Base-by-base conservation (phyloP, 2,113 vertebrate genomes). In the Nycticryphes semicollaris region DNA sequence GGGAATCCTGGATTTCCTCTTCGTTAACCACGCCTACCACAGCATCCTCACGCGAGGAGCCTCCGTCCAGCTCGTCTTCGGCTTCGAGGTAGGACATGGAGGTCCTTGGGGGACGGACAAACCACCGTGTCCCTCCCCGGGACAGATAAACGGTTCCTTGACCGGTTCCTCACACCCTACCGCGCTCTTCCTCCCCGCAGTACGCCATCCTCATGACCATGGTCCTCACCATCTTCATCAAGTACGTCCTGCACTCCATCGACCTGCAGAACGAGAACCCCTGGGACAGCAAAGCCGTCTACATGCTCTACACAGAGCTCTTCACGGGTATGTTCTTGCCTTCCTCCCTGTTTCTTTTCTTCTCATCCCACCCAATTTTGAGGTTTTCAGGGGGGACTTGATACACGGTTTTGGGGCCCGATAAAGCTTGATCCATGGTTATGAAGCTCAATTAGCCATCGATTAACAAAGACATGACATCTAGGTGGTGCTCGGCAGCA, bases 271-370 rank as follows among this genome's bases (percentile, higher is more conserved):
- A 98, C 9, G 99, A 99, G 83, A 99, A 99, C 91, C 99, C 99
- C 14, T 99, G 99, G 99, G 99, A 99, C 96, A 99, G 99, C 96
- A 99, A 99, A 95, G 99, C 99, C 0, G 99, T 99, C 41, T 99
- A 99, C 90, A 99, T 99, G 99, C 98, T 99, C 24, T 99, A 99
- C 96, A 99, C 99, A 0, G 99, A 99, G 97, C 99, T 99, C 67
- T 98, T 99, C 94, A 99, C 99, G 28, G 99, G 99, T 99, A 87
- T 39, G 21, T 10, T 2, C 5, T 20, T 16, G n/a, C 41, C 25
- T 7, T 28, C 17, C 1, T 2, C 5, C 33, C 31, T 2, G 2
- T 17, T 27, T 9, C 21, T 18, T 8, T 16, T 17, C 12, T 37
- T 6, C 57, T 24, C 18, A 2, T 37, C 37, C 23, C 48, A 28